Evolutionary conservation across 2,113 vertebrate genomes (phyloP).

Genomic region (Rhineura floridana): DNA sequence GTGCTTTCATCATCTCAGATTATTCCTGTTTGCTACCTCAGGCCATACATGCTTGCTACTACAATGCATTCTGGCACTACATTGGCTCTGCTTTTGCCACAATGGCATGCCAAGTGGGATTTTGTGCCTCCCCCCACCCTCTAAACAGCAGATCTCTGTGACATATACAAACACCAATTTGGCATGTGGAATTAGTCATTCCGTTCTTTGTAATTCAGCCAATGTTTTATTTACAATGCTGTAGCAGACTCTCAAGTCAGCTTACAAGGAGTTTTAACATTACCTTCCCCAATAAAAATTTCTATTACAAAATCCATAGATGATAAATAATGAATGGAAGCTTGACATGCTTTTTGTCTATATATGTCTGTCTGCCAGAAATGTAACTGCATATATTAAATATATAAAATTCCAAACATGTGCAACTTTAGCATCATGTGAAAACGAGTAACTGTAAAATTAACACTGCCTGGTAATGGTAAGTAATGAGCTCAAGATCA

Average conservation of each 20-base stretch:
- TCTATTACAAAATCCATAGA: neutral
- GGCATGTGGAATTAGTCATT: neutral
- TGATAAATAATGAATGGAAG: neutral
- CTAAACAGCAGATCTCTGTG: neutral
- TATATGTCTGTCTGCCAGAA: neutral
- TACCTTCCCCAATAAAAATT: neutral
- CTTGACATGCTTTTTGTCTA: neutral
- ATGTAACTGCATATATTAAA: neutral
- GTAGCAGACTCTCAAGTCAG: neutral
- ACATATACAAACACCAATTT: neutral
- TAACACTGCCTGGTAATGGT: neutral
- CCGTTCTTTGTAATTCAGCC: neutral
- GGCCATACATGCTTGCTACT: neutral
- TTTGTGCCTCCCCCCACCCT: neutral
- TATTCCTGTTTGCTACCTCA: neutral
- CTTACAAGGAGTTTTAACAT: neutral
- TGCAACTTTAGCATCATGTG: neutral
- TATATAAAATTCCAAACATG: neutral
- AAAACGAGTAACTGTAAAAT: neutral
- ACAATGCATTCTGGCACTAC: neutral
- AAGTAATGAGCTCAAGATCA: neutral
- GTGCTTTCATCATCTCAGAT: neutral
- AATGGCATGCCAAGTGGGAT: neutral
- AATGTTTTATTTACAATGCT: neutral
- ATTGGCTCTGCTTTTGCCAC: neutral